phyloP scores from a whole-genome alignment of 2,797 vertebrate species.

The Poecile montanus region DNA sequence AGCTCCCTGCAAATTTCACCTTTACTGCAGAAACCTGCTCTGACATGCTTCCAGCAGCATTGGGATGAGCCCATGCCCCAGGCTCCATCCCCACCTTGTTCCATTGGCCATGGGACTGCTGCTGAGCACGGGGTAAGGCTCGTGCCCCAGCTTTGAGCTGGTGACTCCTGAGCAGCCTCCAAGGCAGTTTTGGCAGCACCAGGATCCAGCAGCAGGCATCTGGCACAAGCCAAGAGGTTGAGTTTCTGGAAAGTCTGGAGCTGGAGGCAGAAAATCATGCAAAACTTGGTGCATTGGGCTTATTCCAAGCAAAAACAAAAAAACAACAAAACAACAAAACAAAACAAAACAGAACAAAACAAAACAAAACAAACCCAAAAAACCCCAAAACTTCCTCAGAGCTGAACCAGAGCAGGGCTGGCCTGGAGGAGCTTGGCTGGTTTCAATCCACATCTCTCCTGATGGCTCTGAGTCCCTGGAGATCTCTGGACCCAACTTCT shows the following conservation, averaged over 20 bases:
- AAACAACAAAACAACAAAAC: too few species aligned
- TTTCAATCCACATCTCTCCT: not conserved
- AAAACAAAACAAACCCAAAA: too few species aligned
- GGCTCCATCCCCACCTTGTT: not conserved
- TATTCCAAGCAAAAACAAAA: not conserved
- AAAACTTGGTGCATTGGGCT: not conserved
- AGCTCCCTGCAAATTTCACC: not conserved
- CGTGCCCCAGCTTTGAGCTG: not conserved
- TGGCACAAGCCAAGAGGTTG: not conserved
- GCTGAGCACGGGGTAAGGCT: rapidly evolving
- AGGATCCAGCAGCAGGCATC: not conserved
- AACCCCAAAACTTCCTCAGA: not conserved
- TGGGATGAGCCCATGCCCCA: rapidly evolving
- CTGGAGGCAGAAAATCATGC: not conserved
- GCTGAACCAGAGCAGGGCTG: not conserved
- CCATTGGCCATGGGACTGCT: not conserved
- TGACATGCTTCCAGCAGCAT: not conserved
- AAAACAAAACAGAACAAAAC: not conserved
- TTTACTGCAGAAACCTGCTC: not conserved
- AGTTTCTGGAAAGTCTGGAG: not conserved
- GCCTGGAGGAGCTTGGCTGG: not conserved
- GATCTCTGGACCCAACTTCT: not conserved
- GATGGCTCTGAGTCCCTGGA: not conserved
- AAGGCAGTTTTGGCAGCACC: not conserved
- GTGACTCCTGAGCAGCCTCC: not conserved